Conservation (phyloP, 2,888 invertebrate genomes). For the Octodonta nipae region DNA sequence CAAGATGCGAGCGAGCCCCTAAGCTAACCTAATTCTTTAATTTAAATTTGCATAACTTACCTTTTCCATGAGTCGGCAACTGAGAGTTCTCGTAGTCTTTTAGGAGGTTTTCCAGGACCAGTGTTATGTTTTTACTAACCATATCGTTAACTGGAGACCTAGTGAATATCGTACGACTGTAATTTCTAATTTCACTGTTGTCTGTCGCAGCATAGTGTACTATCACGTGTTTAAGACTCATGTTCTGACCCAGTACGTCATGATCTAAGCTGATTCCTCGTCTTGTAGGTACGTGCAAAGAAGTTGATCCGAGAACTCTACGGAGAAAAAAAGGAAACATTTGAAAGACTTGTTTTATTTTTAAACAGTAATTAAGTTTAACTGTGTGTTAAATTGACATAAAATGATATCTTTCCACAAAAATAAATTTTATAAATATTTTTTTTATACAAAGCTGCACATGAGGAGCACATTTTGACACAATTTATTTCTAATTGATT, state of each 20-base stretch:
- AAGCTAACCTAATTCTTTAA: no score
- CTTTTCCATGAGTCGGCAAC: slow-evolving; percentile 77
- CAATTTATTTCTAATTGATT: no score
- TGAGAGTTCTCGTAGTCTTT: slow-evolving; percentile 85
- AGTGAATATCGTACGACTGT: slow-evolving; percentile 6
- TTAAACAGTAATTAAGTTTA: no score
- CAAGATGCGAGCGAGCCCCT: no score
- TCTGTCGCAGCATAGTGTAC: slow-evolving; percentile 17
- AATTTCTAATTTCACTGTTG: slow-evolving; percentile 5
- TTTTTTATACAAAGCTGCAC: no score
- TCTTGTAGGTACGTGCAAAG: background rate
- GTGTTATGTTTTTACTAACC: slow-evolving; percentile 70
- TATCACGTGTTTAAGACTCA: slow-evolving; percentile 19
- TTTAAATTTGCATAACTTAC: slow-evolving; percentile 33
- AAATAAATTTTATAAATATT: no score
- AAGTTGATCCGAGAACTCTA: background rate
- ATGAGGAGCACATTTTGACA: no score
- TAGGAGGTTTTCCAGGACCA: slow-evolving; percentile 70
- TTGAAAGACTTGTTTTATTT: no score
- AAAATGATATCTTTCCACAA: no score
- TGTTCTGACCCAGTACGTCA: slow-evolving; percentile 16
- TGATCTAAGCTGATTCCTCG: slow-evolving; percentile 16
- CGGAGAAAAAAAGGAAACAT: background rate
- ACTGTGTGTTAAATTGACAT: no score
- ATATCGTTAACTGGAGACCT: slow-evolving; percentile 19